These are phyloP conservation scores for Byasa hedistus DNA, from an alignment of 2,888 invertebrate species.

Conservation along the genomic window DNA sequence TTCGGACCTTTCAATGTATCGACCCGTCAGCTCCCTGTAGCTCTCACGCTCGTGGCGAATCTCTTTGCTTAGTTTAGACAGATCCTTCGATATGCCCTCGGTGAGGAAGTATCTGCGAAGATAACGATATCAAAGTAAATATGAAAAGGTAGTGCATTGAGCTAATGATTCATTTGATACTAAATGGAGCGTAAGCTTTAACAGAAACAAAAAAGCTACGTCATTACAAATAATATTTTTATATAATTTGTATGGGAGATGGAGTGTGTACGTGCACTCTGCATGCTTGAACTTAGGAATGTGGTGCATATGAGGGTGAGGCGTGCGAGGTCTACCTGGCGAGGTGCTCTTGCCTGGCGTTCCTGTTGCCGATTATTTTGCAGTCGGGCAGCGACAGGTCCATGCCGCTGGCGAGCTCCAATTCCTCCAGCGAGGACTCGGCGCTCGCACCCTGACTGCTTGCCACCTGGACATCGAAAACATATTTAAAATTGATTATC, in stretches of 20 bases:
- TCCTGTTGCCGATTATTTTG: constrained; percentile 74
- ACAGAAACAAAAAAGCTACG: no score
- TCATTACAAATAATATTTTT: no score
- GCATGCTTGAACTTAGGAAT: not conserved
- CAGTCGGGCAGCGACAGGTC: constrained; percentile 72
- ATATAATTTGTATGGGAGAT: no score
- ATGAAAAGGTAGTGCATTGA: not conserved
- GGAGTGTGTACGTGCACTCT: not conserved
- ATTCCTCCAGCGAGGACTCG: constrained; percentile 67
- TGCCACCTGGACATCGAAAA: not conserved
- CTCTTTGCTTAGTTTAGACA: constrained; percentile 72
- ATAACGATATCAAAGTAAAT: not conserved
- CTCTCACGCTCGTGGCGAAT: constrained; percentile 73
- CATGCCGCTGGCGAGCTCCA: constrained; percentile 53
- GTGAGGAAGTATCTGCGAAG: constrained; percentile 62
- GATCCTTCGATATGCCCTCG: constrained; percentile 70
- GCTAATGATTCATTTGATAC: no score
- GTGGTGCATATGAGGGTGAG: constrained; percentile 4
- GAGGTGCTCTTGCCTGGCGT: constrained; percentile 59
- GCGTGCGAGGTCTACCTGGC: constrained; percentile 31
- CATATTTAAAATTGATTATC: not conserved
- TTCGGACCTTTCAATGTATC: constrained; percentile 71
- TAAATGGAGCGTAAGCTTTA: no score
- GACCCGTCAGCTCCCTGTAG: constrained; percentile 70
- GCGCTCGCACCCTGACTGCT: constrained; percentile 42